Conservation (phyloP, 2,888 invertebrate genomes). For the Stenodema calcarata region DNA sequence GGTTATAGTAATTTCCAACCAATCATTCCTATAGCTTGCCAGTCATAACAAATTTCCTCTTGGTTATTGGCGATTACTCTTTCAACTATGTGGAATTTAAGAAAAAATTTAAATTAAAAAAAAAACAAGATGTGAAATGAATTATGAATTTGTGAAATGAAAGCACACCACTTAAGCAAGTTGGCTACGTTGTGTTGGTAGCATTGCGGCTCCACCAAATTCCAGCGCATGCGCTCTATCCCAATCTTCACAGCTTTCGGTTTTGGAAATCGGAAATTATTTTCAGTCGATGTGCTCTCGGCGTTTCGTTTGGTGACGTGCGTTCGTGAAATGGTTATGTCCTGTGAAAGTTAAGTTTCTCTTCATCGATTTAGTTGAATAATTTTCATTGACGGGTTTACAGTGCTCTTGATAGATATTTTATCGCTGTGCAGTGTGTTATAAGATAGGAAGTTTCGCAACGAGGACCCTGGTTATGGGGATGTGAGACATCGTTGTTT, state of each 20-base stretch:
- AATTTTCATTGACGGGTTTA: background rate
- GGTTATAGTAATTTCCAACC: too few relatives aligned
- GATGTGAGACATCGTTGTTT: slow-evolving; percentile 31
- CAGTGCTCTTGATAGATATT: background rate
- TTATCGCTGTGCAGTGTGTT: background rate
- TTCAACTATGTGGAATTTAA: too few relatives aligned
- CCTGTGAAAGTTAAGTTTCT: background rate
- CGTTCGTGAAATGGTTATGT: background rate
- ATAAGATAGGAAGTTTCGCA: background rate
- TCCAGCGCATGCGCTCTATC: background rate
- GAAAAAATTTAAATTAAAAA: too few relatives aligned
- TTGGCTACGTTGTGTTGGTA: too few relatives aligned
- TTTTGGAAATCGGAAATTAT: background rate
- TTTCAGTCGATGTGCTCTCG: background rate
- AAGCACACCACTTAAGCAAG: too few relatives aligned
- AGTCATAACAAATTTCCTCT: too few relatives aligned
- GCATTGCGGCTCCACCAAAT: too few relatives aligned
- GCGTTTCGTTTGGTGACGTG: background rate
- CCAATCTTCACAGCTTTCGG: background rate
- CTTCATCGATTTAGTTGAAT: background rate
- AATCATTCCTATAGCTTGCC: too few relatives aligned
- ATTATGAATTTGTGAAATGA: too few relatives aligned
- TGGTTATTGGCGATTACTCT: too few relatives aligned
- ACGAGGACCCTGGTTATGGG: slow-evolving; percentile 13
- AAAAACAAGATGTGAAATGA: too few relatives aligned